phyloP scores from a whole-genome alignment of 1,140 invertebrate genomes.

The Rhopalosiphum padi region DNA sequence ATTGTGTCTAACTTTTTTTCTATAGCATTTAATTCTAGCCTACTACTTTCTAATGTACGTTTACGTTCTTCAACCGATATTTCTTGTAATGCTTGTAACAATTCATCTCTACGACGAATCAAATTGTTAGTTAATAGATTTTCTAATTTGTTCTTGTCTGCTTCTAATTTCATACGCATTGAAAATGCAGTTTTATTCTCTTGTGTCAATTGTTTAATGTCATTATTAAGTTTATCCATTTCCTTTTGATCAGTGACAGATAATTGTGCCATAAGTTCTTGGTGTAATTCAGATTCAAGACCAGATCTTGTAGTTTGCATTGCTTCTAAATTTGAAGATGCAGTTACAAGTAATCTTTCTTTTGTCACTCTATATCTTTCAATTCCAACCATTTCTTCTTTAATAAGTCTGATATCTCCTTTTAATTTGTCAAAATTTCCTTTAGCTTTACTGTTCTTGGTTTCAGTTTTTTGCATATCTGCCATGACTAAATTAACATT shows the following conservation, averaged over 20 bases:
- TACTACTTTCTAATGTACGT: conserved; percentile 83
- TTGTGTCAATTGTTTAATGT: conserved; percentile 89
- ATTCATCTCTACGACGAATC: conserved; percentile 84
- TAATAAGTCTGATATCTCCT: conserved; percentile 94
- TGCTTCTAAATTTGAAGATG: conserved; percentile 90
- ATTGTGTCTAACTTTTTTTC: conserved; percentile 85
- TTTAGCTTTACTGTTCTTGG: conserved; percentile 95
- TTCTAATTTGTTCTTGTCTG: conserved; percentile 97
- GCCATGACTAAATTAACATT: conserved; percentile 92
- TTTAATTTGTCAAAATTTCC: conserved; percentile 97
- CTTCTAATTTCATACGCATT: conserved; percentile 92
- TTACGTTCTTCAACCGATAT: conserved; percentile 94
- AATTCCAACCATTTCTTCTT: conserved; percentile 90
- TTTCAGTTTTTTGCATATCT: conserved; percentile 97
- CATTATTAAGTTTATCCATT: conserved; percentile 94
- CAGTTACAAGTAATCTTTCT: conserved; percentile 88
- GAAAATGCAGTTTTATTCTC: conserved; percentile 97
- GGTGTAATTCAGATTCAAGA: conserved; percentile 89
- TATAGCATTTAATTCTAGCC: conserved; percentile 78
- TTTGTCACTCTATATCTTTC: conserved; percentile 90
- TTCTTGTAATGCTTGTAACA: conserved; percentile 87
- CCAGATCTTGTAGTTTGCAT: conserved; percentile 96
- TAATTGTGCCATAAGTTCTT: conserved; percentile 83
- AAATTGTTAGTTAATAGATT: conserved; percentile 97
- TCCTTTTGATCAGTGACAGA: conserved; percentile 74